phyloP scores from a whole-genome alignment of 2,888 invertebrate species.

The Subacronicta megacephala region DNA sequence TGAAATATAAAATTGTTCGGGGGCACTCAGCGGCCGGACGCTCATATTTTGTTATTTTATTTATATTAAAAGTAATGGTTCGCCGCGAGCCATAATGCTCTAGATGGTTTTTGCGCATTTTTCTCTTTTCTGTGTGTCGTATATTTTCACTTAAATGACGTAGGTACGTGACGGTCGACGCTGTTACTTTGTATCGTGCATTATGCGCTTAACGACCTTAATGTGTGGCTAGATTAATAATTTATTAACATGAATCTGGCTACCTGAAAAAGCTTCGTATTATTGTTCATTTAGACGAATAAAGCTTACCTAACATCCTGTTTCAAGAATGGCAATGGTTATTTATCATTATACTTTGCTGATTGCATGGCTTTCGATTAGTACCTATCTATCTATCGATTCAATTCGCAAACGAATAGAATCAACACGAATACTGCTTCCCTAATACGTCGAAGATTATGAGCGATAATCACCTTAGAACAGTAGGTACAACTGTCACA shows the following conservation, averaged over 20 bases:
- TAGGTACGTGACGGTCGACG: slow-evolving; percentile 83
- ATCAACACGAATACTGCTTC: slow-evolving; percentile 50
- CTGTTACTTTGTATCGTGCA: slow-evolving; percentile 74
- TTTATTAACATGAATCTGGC: slow-evolving; percentile 41
- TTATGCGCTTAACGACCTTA: slow-evolving; percentile 62
- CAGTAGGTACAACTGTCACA: background rate
- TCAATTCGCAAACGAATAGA: slow-evolving; percentile 40
- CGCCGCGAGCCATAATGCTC: slow-evolving; percentile 84
- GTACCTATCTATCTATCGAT: slow-evolving; percentile 18
- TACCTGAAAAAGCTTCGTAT: slow-evolving; percentile 36
- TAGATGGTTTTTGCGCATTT: slow-evolving; percentile 86
- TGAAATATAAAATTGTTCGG: slow-evolving; percentile 88
- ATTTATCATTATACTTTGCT: no score
- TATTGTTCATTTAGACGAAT: background rate
- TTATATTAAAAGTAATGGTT: slow-evolving; percentile 90
- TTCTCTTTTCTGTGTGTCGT: slow-evolving; percentile 85
- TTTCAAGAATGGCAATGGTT: no score
- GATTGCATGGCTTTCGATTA: no score
- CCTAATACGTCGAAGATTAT: slow-evolving; percentile 38
- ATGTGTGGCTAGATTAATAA: slow-evolving; percentile 47
- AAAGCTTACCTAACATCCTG: background rate
- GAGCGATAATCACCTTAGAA: slow-evolving; percentile 48
- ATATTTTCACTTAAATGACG: slow-evolving; percentile 89
- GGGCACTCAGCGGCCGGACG: slow-evolving; percentile 89
- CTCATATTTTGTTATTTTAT: slow-evolving; percentile 90